Conservation (phyloP, 2,797 vertebrate species). For the Spea hammondii region DNA sequence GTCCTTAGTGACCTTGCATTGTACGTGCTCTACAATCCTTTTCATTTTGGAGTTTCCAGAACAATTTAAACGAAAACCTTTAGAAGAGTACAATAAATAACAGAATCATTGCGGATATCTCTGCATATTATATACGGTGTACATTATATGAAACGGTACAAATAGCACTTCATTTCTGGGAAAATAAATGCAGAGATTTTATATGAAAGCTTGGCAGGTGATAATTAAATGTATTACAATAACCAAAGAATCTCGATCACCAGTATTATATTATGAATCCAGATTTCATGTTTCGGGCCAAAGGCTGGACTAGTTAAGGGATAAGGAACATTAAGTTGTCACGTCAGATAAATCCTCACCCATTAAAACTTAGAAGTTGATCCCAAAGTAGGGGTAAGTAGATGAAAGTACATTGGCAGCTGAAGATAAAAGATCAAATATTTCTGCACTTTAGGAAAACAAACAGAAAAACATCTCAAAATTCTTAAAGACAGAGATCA, state of each 20-base stretch:
- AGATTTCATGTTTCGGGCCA: not conserved
- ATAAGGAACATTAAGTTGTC: not conserved
- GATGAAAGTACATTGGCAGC: conserved; percentile 9
- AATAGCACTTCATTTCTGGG: too few relatives aligned
- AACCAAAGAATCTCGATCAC: too few relatives aligned
- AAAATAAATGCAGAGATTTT: too few relatives aligned
- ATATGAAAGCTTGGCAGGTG: too few relatives aligned
- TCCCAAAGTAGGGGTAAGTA: not conserved
- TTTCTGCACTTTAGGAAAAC: conserved; percentile 6
- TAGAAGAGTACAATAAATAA: too few relatives aligned
- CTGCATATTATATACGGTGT: too few relatives aligned
- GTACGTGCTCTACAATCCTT: not conserved
- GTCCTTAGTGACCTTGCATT: not conserved
- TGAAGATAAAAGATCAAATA: conserved; percentile 34
- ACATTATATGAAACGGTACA: too few relatives aligned
- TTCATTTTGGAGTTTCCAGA: too few relatives aligned
- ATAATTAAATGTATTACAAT: too few relatives aligned
- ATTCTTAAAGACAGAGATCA: conserved; percentile 12
- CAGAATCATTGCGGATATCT: too few relatives aligned
- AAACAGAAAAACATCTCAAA: conserved; percentile 23
- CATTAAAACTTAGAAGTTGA: not conserved
- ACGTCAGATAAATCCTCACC: not conserved
- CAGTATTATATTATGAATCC: too few relatives aligned
- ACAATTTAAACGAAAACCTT: too few relatives aligned
- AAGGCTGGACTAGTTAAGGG: not conserved